phyloP scores from a whole-genome alignment of 2,797 vertebrate species.

The Prionace glauca region DNA sequence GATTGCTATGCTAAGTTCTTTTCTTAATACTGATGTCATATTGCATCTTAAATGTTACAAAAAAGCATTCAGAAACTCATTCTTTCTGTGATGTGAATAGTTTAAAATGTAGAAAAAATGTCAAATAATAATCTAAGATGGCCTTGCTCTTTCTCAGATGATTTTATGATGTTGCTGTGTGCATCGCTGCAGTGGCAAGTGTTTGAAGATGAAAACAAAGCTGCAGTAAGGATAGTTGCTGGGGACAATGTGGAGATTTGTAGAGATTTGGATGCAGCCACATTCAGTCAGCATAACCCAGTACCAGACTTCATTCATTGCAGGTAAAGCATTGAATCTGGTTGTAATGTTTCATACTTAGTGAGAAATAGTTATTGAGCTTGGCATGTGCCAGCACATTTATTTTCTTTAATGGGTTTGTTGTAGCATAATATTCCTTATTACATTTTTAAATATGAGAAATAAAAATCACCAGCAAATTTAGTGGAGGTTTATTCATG shows the following conservation, averaged over 20 bases:
- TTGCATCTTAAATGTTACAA: neutral
- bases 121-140: neutral
- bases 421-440: neutral
- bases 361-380: no score
- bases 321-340: slow-evolving; percentile 63
- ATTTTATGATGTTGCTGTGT: slow-evolving; percentile 91
- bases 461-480: neutral
- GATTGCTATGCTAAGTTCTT: neutral
- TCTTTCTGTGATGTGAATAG: no score
- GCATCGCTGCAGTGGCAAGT: slow-evolving; percentile 89
- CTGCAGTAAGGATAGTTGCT: slow-evolving; percentile 84
- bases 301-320: slow-evolving; percentile 96
- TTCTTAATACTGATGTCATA: neutral
- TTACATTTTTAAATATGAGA: neutral
- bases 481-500: neutral
- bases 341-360: neutral
- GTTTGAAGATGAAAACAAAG: slow-evolving; percentile 95
- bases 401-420: neutral
- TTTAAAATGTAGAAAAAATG: neutral
- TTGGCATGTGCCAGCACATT: neutral
- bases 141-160: slow-evolving; percentile 60
- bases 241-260: slow-evolving; percentile 98
- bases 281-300: slow-evolving; percentile 93
- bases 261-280: slow-evolving; percentile 87
- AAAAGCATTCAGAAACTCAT: neutral